Conservation (phyloP, 1,140 invertebrate species). For the Carposina sasakii region DNA sequence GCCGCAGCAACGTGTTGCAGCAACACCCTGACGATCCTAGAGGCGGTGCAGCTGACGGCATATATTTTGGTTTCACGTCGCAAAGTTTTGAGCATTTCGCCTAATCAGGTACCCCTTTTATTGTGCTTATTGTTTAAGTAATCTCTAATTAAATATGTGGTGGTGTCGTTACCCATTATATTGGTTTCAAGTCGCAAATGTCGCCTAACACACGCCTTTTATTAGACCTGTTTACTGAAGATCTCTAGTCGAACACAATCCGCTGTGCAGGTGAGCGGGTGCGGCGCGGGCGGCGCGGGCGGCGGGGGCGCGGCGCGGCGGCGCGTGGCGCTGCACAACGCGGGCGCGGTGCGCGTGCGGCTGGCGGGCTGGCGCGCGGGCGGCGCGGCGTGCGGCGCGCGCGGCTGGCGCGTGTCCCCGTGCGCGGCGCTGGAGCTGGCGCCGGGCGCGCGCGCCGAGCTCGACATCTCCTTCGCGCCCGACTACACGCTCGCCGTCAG, state of each 20-base stretch:
- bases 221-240: too few species aligned
- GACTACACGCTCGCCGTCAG: conserved; percentile 92
- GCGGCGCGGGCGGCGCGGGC: conserved; percentile 38
- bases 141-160: too few species aligned
- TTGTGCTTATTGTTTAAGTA: too few species aligned
- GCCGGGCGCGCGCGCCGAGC: conserved; percentile 87
- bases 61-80: too few species aligned
- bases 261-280: conserved; percentile 83
- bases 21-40: conserved; percentile 95
- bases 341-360: conserved; percentile 86
- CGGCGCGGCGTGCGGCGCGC: conserved; percentile 85
- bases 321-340: conserved; percentile 91
- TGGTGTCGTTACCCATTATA: too few species aligned
- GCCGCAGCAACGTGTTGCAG: conserved; percentile 81
- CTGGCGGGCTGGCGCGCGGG: conserved; percentile 86
- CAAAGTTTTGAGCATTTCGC: too few species aligned
- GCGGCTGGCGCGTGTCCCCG: conserved; percentile 89
- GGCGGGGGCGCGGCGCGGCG: conserved; percentile 84
- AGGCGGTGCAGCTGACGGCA: conserved; percentile 86
- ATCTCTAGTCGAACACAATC: too few species aligned
- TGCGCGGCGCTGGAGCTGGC: conserved; percentile 86
- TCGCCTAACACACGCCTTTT: too few species aligned
- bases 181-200: too few species aligned
- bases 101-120: too few species aligned
- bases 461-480: conserved; percentile 94